phyloP scores from a whole-genome alignment of 2,113 vertebrate genomes.

The Morone saxatilis region DNA sequence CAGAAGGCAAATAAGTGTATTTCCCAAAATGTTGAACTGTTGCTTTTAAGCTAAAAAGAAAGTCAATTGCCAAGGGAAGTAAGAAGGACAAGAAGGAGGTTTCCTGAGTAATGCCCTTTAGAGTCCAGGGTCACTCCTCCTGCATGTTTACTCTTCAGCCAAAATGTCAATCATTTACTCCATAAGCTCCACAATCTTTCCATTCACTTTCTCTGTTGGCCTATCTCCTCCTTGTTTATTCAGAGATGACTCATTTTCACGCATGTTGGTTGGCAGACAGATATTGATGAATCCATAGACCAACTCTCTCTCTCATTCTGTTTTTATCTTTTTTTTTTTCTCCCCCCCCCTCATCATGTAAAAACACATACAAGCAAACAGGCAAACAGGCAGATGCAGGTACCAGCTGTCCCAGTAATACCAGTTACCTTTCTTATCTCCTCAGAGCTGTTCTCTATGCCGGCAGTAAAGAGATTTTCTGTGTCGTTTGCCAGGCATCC shows the following conservation, averaged over 20 bases:
- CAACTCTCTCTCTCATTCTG: slow-evolving; percentile 38
- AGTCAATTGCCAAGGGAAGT: neutral
- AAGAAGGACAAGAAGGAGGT: neutral
- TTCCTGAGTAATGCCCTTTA: neutral
- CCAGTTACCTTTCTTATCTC: slow-evolving; percentile 94
- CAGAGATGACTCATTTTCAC: slow-evolving; percentile 30
- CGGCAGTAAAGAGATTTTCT: slow-evolving; percentile 99
- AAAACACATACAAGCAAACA: slow-evolving; percentile 28
- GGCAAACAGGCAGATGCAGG: slow-evolving; percentile 37
- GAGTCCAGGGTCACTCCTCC: slow-evolving; percentile 13
- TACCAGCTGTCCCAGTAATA: slow-evolving; percentile 81
- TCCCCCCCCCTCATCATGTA: neutral
- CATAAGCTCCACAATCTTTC: slow-evolving; percentile 22
- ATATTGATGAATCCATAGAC: slow-evolving; percentile 31
- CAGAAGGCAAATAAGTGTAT: neutral
- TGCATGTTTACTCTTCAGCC: slow-evolving; percentile 21
- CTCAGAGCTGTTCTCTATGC: slow-evolving; percentile 99
- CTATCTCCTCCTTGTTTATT: slow-evolving; percentile 11
- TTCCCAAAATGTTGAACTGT: neutral
- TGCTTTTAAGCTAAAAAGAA: neutral
- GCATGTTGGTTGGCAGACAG: slow-evolving; percentile 29
- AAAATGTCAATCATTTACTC: neutral
- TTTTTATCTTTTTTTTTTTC: neutral
- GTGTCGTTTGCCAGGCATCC: slow-evolving; percentile 99
- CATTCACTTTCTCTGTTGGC: neutral